These are phyloP conservation scores for Aspidoscelis tigris DNA, from an alignment of 2,113 vertebrate genomes.

Conservation along the genomic window DNA sequence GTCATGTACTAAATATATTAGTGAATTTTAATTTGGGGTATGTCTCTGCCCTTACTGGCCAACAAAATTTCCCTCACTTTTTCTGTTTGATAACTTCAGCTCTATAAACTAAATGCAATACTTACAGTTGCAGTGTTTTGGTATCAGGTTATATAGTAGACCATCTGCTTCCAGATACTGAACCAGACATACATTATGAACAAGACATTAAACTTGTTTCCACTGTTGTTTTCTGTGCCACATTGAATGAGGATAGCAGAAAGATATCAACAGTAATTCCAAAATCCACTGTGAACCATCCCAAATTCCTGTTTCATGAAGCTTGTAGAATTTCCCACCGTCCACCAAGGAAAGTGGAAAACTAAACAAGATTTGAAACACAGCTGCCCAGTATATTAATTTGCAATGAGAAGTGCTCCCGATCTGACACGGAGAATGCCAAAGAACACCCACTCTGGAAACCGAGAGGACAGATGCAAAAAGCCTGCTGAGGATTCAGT, in stretches of 20 bases:
- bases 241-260: background rate
- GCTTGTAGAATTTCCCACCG: background rate
- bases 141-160: background rate
- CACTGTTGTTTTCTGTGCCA: background rate
- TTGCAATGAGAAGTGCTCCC: background rate
- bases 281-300: background rate
- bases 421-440: background rate
- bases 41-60: background rate
- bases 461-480: slow-evolving; percentile 19
- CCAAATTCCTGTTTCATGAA: background rate
- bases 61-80: background rate
- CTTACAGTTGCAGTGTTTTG: background rate
- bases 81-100: background rate
- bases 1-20: background rate
- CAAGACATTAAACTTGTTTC: background rate
- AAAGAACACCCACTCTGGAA: slow-evolving; percentile 17
- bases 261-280: background rate
- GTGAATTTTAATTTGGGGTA: background rate
- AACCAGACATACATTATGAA: background rate
- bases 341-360: background rate
- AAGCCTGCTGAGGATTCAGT: background rate
- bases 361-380: background rate
- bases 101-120: background rate
- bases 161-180: background rate
- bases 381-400: background rate